phyloP scores from a whole-genome alignment of 2,113 vertebrate genomes.

The Marmota flaviventris region DNA sequence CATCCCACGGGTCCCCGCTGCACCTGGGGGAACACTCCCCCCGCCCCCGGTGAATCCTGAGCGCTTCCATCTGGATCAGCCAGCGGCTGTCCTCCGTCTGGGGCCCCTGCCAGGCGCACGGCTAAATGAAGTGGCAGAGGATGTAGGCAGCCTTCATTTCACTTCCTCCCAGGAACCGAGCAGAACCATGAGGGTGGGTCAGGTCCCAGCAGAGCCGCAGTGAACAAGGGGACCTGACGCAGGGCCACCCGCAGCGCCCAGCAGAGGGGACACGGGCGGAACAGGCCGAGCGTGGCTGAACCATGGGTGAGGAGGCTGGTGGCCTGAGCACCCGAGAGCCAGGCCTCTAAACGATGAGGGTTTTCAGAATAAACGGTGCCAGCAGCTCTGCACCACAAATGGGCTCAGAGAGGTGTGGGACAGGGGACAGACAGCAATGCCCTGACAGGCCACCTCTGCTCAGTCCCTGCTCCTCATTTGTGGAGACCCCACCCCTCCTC shows the following conservation, averaged over 20 bases:
- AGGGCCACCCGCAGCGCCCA: background rate
- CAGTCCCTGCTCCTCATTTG: background rate
- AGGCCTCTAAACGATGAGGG: background rate
- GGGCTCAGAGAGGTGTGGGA: background rate
- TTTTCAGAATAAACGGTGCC: background rate
- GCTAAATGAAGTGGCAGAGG: background rate
- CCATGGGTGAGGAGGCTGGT: fast-evolving
- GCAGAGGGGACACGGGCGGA: background rate
- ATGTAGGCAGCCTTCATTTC: background rate
- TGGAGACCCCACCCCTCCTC: background rate
- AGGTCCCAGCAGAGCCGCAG: fast-evolving
- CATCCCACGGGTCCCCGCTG: background rate
- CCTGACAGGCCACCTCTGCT: background rate
- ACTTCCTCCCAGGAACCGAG: background rate
- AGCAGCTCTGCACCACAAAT: background rate
- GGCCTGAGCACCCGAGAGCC: no score
- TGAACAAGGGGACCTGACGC: background rate
- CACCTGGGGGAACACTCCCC: background rate
- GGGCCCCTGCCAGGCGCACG: background rate
- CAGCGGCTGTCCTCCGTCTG: background rate
- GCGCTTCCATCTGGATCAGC: slow-evolving; percentile 3
- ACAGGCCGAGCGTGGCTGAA: fast-evolving
- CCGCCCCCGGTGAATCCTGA: fast-evolving
- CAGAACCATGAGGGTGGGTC: background rate
- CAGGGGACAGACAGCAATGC: background rate